Evolutionary conservation across 2,888 invertebrate species (phyloP).

Genomic region (Aphrophora alni): DNA sequence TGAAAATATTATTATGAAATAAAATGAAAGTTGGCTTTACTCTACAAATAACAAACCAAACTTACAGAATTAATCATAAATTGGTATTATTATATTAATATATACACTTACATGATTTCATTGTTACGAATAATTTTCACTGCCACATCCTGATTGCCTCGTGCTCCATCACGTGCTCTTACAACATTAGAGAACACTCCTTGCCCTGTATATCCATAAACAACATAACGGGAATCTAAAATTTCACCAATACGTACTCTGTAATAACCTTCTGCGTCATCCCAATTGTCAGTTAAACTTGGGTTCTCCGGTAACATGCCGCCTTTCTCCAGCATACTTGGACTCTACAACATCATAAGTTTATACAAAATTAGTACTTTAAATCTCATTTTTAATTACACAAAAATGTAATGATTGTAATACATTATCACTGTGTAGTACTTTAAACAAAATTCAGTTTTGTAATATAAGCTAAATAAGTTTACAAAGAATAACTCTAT

Average conservation of each 20-base stretch:
- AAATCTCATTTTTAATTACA: background rate
- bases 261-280: slow-evolving; percentile 99
- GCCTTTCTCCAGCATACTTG: slow-evolving; percentile 63
- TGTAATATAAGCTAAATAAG: too few species aligned
- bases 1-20: too few species aligned
- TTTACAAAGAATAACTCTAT: too few species aligned
- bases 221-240: slow-evolving; percentile 88
- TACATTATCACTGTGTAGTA: background rate
- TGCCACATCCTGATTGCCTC: slow-evolving; percentile 89
- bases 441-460: slow-evolving; percentile 10
- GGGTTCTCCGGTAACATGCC: slow-evolving; percentile 74
- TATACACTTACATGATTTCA: slow-evolving; percentile 87
- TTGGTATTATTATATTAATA: background rate
- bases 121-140: slow-evolving; percentile 99
- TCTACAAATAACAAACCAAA: too few species aligned
- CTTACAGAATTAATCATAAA: too few species aligned
- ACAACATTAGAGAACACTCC: slow-evolving; percentile 99
- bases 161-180: slow-evolving; percentile 87
- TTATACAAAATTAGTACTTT: background rate
- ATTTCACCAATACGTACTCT: slow-evolving; percentile 94
- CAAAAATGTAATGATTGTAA: background rate
- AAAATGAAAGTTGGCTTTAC: too few species aligned
- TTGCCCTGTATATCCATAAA: slow-evolving; percentile 98
- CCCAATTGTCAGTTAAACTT: slow-evolving; percentile 98
- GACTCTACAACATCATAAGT: slow-evolving; percentile 63